Evolutionary conservation across 1,140 invertebrate species (phyloP), one percentile per base, ranked within the genome.

Genomic region (Temnothorax longispinosus): DNA sequence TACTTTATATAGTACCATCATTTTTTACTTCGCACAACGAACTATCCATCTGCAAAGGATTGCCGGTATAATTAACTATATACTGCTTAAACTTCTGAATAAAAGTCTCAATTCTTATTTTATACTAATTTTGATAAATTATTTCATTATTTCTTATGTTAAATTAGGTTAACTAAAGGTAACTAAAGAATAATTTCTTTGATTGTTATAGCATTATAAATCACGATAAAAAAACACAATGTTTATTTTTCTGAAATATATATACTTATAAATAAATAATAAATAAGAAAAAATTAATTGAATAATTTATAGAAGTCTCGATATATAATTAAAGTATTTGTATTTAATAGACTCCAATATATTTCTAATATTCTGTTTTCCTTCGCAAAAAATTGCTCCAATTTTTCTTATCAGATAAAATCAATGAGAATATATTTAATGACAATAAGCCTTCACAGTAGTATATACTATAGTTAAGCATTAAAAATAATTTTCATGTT

Each of bases 1-100:
- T 60, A 38, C 69, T 74, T 84, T 84, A 84, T 84, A 74, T 74
- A 84, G 65, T 74, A 35, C 18, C 18, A 38, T 75, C 52, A 84
- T 84, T 84, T 74, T 84, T 75, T 62, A 84, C 41, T 41, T 1
- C 44, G 11, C 44, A 58, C 38, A 74, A 81, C 47, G 35, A 32
- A 54, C 77, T 54, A 44, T 10, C 41, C 56, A 60, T 56, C 27
- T 74, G 41, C 27, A 18, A 74, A 82, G 10, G 54, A 82, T 82
- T 82, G 52, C n/a, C 13, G 18, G 27, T 67, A 7, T 74, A 82
- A 82, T 82, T 60, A 82, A 82, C 80, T 11, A n/a, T n/a, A 47
- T 41, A 41, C 27, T 58, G 67, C 38, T 72, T 54, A 44, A 69
- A n/a, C 13, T 15, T 13, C 18, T 1, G 27, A 27, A 65, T 80